Conservation (phyloP, 2,797 vertebrate genomes). For the Artibeus lituratus region DNA sequence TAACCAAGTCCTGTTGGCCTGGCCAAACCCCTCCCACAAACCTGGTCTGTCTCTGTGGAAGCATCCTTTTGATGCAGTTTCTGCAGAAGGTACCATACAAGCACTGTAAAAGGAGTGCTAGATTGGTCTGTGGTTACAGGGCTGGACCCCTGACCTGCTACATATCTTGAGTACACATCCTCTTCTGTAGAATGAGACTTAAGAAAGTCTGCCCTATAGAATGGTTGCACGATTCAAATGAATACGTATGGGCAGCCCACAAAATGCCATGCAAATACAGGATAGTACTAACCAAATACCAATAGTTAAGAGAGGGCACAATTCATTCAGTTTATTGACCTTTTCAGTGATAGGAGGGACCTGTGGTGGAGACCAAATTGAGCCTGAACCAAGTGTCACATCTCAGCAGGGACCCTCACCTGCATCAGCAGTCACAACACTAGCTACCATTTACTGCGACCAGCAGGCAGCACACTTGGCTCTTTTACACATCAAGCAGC, state of each 20-base stretch:
- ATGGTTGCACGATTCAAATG: not conserved
- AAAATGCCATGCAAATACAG: not conserved
- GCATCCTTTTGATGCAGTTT: not conserved
- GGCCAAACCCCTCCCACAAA: not conserved
- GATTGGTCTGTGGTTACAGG: not conserved
- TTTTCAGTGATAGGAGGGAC: not conserved
- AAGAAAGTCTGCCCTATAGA: not conserved
- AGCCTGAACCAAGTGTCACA: not conserved
- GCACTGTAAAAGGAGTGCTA: not conserved
- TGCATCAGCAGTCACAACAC: not conserved
- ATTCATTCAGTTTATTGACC: not conserved
- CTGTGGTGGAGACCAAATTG: not conserved
- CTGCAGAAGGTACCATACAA: not conserved
- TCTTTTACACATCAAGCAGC: not conserved
- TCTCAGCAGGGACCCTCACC: not conserved
- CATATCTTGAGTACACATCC: not conserved
- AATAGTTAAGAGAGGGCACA: not conserved
- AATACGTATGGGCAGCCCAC: not conserved
- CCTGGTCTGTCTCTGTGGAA: not conserved
- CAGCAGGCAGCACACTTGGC: not conserved
- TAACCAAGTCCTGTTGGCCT: not conserved
- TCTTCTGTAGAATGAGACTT: not conserved
- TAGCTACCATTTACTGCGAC: not conserved
- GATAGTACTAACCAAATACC: not conserved
- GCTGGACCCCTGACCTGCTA: not conserved